These are phyloP conservation scores for Augochlorella aurata DNA, from an alignment of 2,888 invertebrate genomes.

Conservation along the genomic window DNA sequence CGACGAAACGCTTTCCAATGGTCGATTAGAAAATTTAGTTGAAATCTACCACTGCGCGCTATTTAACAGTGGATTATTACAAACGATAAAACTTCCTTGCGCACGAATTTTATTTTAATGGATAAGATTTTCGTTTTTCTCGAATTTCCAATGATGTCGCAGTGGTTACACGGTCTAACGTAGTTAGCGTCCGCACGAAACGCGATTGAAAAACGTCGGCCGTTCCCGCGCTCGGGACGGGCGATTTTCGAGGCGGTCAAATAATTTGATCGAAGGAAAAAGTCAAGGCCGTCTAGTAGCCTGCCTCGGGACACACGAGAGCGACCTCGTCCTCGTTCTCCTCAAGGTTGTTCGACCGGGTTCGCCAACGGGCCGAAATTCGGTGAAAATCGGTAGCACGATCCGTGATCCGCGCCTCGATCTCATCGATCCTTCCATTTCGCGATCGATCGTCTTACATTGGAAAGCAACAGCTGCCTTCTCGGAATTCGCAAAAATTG, in stretches of 20 bases:
- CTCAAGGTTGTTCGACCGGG: slow-evolving; percentile 62
- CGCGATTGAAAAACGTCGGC: not conserved
- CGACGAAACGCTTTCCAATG: no score
- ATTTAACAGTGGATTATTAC: no score
- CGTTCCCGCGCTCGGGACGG: not conserved
- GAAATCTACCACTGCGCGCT: no score
- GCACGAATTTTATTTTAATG: not conserved
- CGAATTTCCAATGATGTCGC: not conserved
- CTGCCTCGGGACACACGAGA: slow-evolving; percentile 36
- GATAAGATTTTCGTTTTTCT: not conserved
- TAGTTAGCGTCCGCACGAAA: not conserved
- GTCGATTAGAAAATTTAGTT: no score
- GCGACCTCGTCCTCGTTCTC: slow-evolving; percentile 69
- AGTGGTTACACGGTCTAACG: not conserved
- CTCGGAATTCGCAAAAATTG: not conserved
- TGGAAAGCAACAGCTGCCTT: not conserved
- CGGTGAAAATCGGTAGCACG: slow-evolving; percentile 16
- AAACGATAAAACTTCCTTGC: no score
- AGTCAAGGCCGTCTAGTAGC: slow-evolving; percentile 67
- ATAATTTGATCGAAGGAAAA: slow-evolving; percentile 47
- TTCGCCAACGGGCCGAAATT: slow-evolving; percentile 26
- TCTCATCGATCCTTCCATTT: not conserved
- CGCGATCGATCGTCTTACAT: not conserved
- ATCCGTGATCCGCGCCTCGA: not conserved
- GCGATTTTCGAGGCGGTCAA: slow-evolving; percentile 25